Conservation (phyloP, 2,113 vertebrate genomes). For the Sander lucioperca region DNA sequence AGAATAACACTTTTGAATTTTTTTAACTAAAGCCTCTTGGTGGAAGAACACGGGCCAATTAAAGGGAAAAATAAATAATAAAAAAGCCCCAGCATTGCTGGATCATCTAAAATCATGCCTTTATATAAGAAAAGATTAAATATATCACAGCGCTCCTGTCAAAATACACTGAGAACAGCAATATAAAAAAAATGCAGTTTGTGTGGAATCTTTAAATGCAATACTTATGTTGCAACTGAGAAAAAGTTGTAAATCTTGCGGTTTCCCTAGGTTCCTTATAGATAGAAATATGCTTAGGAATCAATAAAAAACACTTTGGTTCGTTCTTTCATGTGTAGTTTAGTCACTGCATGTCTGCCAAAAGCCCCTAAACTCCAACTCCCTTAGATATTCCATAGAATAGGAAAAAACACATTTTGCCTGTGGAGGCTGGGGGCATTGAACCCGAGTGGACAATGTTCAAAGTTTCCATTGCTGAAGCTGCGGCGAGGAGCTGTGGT, state of each 20-base stretch:
- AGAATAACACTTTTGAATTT: slow-evolving; percentile 51
- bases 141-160: slow-evolving; percentile 66
- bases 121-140: slow-evolving; percentile 67
- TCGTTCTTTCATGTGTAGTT: slow-evolving; percentile 20
- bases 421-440: too few species aligned
- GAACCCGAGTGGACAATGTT: too few species aligned
- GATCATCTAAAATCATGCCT: slow-evolving; percentile 77
- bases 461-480: too few species aligned
- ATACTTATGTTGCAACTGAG: slow-evolving; percentile 36
- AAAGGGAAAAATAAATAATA: slow-evolving; percentile 69
- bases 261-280: not conserved
- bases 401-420: not conserved
- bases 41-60: slow-evolving; percentile 70
- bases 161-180: slow-evolving; percentile 72
- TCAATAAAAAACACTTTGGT: slow-evolving; percentile 38
- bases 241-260: slow-evolving; percentile 32
- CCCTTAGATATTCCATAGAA: not conserved
- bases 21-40: slow-evolving; percentile 52
- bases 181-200: slow-evolving; percentile 65
- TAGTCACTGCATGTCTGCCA: not conserved
- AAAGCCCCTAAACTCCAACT: not conserved
- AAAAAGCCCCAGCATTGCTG: slow-evolving; percentile 63
- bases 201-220: slow-evolving; percentile 64
- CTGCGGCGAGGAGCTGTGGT: too few species aligned
- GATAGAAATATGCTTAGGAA: slow-evolving; percentile 20